phyloP scores from a whole-genome alignment of 2,888 invertebrate species.

The Nectonema munidae region DNA sequence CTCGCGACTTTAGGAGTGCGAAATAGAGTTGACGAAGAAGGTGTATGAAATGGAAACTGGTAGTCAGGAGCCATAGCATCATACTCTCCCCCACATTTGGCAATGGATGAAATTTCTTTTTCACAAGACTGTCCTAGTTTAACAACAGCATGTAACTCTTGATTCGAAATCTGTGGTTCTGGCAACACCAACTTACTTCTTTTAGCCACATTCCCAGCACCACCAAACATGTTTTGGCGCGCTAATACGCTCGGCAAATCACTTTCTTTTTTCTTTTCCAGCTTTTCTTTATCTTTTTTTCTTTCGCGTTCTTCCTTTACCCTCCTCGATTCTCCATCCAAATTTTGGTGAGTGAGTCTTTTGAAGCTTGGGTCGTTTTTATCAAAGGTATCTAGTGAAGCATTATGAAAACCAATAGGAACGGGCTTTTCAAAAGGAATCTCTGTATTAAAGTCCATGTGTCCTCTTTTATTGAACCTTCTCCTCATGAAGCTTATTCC shows the following conservation, averaged over 20 bases:
- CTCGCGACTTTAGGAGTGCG: no score
- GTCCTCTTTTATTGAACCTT: slow-evolving; percentile 32
- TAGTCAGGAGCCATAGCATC: no score
- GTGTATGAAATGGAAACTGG: no score
- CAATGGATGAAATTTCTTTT: neutral
- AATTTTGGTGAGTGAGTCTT: slow-evolving; percentile 46
- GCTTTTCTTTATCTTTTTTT: slow-evolving; percentile 65
- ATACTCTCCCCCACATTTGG: no score
- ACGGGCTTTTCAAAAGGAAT: slow-evolving; percentile 44
- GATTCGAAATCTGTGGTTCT: slow-evolving; percentile 74
- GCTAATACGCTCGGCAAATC: slow-evolving; percentile 31
- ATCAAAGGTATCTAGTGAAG: slow-evolving; percentile 51
- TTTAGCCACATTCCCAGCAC: slow-evolving; percentile 32
- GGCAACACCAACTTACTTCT: slow-evolving; percentile 78
- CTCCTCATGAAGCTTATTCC: slow-evolving; percentile 34
- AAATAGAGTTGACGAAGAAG: no score
- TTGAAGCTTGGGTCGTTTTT: slow-evolving; percentile 61
- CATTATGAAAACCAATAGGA: slow-evolving; percentile 65
- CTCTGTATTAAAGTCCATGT: slow-evolving; percentile 82
- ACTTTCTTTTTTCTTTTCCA: slow-evolving; percentile 75
- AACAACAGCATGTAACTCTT: slow-evolving; percentile 32
- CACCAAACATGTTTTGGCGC: slow-evolving; percentile 18
- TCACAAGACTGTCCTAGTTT: neutral
- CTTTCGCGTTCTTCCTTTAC: slow-evolving; percentile 73
- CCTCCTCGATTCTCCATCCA: slow-evolving; percentile 57